These are phyloP conservation scores for Petroica traversi DNA, from an alignment of 2,113 vertebrate species.

Conservation along the genomic window DNA sequence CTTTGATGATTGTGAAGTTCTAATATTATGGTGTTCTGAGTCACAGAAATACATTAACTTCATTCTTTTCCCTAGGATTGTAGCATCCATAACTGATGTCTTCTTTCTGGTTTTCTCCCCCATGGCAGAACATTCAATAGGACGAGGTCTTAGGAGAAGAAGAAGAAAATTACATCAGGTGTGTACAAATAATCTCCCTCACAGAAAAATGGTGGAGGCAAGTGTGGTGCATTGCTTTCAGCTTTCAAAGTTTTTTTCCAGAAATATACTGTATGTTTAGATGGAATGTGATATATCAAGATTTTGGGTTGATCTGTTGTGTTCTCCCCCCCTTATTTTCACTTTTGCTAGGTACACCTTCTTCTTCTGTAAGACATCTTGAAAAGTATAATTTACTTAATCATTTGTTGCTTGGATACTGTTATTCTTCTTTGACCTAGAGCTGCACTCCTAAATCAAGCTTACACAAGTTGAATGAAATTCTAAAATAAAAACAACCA, in stretches of 20 bases:
- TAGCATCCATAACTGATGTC: neutral
- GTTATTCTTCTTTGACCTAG: neutral
- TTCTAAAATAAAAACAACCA: neutral
- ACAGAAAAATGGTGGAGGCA: neutral
- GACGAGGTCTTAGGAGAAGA: neutral
- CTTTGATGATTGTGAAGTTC: neutral
- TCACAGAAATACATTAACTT: neutral
- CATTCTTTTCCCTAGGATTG: neutral
- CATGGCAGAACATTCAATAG: neutral
- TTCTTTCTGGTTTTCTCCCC: neutral
- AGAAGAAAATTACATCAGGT: neutral
- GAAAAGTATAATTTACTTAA: neutral
- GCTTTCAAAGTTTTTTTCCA: neutral
- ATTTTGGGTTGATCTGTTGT: neutral
- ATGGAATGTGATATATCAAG: neutral
- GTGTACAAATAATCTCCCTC: neutral
- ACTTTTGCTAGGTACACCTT: neutral
- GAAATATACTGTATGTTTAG: neutral
- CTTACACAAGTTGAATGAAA: neutral
- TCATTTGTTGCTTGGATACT: slow-evolving; percentile 11
- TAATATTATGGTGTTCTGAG: neutral
- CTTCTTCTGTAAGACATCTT: neutral
- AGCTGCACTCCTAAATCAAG: neutral
- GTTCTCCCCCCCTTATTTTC: neutral
- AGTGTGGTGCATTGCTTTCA: neutral